Evolutionary conservation across 2,113 vertebrate genomes (phyloP), one percentile per base, ranked within the genome.

Genomic region (Alces alces): DNA sequence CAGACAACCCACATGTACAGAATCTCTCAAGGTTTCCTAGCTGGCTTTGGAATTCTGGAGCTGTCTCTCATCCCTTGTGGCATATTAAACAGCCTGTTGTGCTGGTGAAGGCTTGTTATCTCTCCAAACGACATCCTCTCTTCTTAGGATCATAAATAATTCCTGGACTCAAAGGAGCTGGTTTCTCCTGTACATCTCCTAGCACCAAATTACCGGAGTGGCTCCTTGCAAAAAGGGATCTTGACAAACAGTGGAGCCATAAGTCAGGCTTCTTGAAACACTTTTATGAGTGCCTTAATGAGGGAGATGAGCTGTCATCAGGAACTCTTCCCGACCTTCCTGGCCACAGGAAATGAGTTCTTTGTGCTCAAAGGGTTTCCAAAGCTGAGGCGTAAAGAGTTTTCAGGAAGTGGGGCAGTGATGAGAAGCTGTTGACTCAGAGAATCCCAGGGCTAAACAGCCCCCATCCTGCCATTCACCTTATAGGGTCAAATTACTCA

Each of bases 131-230:
- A 96, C 97, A 98, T 96, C 96, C 84, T 85, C 86, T 97, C 92
- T 97, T 98, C 93, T 84, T 89, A 70, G 94, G 93, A 97, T 97
- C 96, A 98, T 98, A 98, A 98, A 98, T 97, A 98, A 98, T 98
- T 98, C 97, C 87, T 55, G 85, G 91, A 92, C 97, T 97, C 97
- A 98, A 97, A 98, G 86, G 97, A 97, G 66, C 83, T 64, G 73
- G 94, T 98, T 97, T 89, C 93, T 83, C 84, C 80, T 92, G 95
- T 91, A 97, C 82, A 90, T 97, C 96, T 93, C 95, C 94, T 97
- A 96, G 86, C 96, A 97, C 96, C 97, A 97, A 98, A 98, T 98
- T 97, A 98, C 96, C 54, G 3, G 86, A 98, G 89, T 93, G 89
- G 64, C 73, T 98, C 86, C 89, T 93, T 86, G 92, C 43, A 85